Conservation (phyloP, 2,797 vertebrate species). For the Spheniscus humboldti region DNA sequence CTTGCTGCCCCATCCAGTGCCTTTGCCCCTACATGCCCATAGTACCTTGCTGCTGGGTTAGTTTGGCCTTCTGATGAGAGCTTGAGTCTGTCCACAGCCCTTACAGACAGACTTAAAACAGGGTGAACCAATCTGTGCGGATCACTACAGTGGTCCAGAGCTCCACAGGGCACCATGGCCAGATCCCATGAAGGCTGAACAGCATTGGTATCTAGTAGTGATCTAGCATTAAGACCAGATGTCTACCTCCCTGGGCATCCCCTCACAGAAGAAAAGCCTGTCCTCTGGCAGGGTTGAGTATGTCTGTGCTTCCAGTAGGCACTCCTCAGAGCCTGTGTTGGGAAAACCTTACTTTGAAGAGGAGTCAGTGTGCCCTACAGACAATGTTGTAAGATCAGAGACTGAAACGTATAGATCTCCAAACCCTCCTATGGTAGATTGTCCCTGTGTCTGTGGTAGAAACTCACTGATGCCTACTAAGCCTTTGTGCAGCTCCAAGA, state of each 20-base stretch:
- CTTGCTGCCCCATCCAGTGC: not conserved
- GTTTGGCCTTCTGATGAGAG: not conserved
- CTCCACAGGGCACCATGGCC: not conserved
- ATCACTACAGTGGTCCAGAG: not conserved
- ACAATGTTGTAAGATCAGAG: not conserved
- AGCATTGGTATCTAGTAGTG: not conserved
- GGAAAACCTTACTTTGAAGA: not conserved
- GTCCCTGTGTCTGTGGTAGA: not conserved
- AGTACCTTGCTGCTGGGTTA: not conserved
- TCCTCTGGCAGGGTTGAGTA: not conserved
- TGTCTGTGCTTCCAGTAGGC: not conserved
- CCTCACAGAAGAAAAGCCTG: not conserved
- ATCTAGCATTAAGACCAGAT: not conserved
- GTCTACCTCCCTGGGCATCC: not conserved
- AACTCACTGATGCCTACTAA: not conserved
- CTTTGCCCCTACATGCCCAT: not conserved
- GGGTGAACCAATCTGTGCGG: not conserved
- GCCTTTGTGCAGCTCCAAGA: not conserved
- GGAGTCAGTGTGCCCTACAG: not conserved
- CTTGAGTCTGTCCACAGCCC: not conserved
- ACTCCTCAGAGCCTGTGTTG: not conserved
- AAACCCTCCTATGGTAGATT: not conserved
- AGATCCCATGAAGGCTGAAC: not conserved
- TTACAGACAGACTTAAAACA: not conserved
- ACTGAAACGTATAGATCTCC: fast-evolving